Evolutionary conservation across 2,113 vertebrate genomes (phyloP).

Genomic region (Amphiprion ocellaris): DNA sequence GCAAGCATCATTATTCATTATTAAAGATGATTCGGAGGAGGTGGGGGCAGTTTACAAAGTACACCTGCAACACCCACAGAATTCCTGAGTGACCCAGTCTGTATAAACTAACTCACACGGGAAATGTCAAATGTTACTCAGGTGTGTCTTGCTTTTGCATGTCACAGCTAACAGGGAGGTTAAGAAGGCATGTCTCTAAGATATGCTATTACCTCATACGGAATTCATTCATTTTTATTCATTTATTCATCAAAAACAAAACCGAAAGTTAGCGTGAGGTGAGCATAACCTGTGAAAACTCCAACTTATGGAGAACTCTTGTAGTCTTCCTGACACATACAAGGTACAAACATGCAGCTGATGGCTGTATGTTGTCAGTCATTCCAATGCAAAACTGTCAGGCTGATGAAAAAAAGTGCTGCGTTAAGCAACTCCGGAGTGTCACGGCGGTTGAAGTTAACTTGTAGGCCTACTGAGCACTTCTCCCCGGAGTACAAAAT

Average conservation of each 20-base stretch:
- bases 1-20: slow-evolving; percentile 85
- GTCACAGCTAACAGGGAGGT: slow-evolving; percentile 24
- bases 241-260: slow-evolving; percentile 62
- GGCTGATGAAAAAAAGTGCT: slow-evolving; percentile 62
- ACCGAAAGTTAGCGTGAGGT: slow-evolving; percentile 44
- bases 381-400: slow-evolving; percentile 63
- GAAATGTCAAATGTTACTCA: slow-evolving; percentile 35
- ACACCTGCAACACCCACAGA: slow-evolving; percentile 59
- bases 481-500: slow-evolving; percentile 74
- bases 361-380: slow-evolving; percentile 68
- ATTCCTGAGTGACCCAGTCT: slow-evolving; percentile 24
- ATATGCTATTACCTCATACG: slow-evolving; percentile 44
- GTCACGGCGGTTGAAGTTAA: slow-evolving; percentile 73
- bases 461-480: slow-evolving; percentile 63
- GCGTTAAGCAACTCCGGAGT: slow-evolving; percentile 69
- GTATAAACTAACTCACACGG: slow-evolving; percentile 12
- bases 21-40: slow-evolving; percentile 65
- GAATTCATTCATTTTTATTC: slow-evolving; percentile 58
- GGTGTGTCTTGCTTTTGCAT: slow-evolving; percentile 40
- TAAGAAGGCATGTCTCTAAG: slow-evolving; percentile 35
- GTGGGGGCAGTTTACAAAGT: slow-evolving; percentile 49
- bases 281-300: slow-evolving; percentile 48
- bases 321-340: slow-evolving; percentile 59
- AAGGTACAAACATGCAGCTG: slow-evolving; percentile 65
- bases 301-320: slow-evolving; percentile 47